A percentile compares a stretch with the other conserved stretches of the same genome.
phyloP scores from a whole-genome alignment of 2,113 vertebrate genomes.

The Cynoglossus semilaevis region DNA sequence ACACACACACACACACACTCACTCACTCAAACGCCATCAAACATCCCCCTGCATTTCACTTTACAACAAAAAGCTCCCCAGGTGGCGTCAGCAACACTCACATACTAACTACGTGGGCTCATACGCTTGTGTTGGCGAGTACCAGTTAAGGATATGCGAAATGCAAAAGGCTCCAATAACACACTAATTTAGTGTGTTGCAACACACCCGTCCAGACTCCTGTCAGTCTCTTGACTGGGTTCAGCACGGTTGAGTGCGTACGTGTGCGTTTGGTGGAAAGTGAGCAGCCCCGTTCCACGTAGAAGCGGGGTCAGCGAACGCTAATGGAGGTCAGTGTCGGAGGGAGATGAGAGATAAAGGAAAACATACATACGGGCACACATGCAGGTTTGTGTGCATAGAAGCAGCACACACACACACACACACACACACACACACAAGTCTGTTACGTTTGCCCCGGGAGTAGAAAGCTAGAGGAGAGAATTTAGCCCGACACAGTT shows the following conservation, averaged over 20 bases:
- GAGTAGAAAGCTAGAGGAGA: slow-evolving; percentile 33
- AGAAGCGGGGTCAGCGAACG: slow-evolving; percentile 56
- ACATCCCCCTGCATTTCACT: slow-evolving; percentile 2
- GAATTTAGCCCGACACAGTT: slow-evolving; percentile 57
- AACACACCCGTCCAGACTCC: slow-evolving; percentile 1
- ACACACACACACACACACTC: slow-evolving; percentile 9
- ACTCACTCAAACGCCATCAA: slow-evolving; percentile 24
- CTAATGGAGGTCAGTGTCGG: slow-evolving; percentile 69
- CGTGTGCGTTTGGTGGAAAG: slow-evolving; percentile 15
- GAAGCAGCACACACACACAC: neutral
- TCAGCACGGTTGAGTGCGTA: slow-evolving; percentile 26
- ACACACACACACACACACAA: slow-evolving; percentile 12
- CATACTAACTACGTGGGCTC: neutral
- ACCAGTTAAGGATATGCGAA: slow-evolving; percentile 16
- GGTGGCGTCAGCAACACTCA: slow-evolving; percentile 7
- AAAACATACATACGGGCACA: slow-evolving; percentile 37
- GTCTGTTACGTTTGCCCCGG: slow-evolving; percentile 19
- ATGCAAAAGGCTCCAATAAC: slow-evolving; percentile 24
- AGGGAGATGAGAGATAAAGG: slow-evolving; percentile 60
- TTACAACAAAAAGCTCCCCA: slow-evolving; percentile 20
- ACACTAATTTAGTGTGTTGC: slow-evolving; percentile 18
- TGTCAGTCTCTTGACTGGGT: slow-evolving; percentile 17
- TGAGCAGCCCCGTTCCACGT: slow-evolving; percentile 37
- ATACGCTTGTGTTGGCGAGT: slow-evolving; percentile 43
- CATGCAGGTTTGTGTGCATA: too few relatives aligned